Base-by-base conservation (phyloP, 2,888 invertebrate species). In the Cephus sareptanus region DNA sequence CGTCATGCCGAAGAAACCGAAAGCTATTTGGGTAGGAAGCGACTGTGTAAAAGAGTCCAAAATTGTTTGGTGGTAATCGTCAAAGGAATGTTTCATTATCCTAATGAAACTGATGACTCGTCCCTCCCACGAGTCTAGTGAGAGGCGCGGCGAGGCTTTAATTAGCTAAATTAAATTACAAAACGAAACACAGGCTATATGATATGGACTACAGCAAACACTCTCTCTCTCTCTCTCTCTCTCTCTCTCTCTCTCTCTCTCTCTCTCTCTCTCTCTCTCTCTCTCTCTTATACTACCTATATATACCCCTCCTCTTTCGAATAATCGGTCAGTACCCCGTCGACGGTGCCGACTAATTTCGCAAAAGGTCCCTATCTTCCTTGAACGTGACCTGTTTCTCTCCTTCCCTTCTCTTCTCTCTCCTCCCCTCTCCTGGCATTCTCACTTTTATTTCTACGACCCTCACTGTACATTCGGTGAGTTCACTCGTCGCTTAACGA, bases 141-240 rank as follows among this genome's bases (percentile, higher is more conserved):
- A 71, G 71, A 34, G 71, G 34, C 70, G 73, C 31, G 73, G 76
- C 69, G 74, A 68, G 75, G 34, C 79, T 88, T 87, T 87, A 88
- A 88, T 88, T 87, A 88, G 85, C 84, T 83, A 85, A 87, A 88
- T 87, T 87, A 88, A 88, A 86, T 87, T 87, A 85, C 84, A 84
- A 84, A 87, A 88, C 84, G 84, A 84, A 85, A 86, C 84, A 84
- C 82, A 2, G 33, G 56, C 56, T 23, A 56, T 56, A 15, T 23
- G 56, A 23, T 23, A 23, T 56, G 23, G 56, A 56, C 2, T 23
- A 56, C 23, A 23, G 23, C 56, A 56, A 56, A 56, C 56, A 15
- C 2, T 23, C 23, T 56, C 2, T 23, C 56, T 23, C 56, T 23
- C 56, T 56, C 23, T 56, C 40, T 40, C 40, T 40, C 40, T 40